Evolutionary conservation across 2,888 invertebrate genomes (phyloP).

Genomic region (Dryobotodes eremita): DNA sequence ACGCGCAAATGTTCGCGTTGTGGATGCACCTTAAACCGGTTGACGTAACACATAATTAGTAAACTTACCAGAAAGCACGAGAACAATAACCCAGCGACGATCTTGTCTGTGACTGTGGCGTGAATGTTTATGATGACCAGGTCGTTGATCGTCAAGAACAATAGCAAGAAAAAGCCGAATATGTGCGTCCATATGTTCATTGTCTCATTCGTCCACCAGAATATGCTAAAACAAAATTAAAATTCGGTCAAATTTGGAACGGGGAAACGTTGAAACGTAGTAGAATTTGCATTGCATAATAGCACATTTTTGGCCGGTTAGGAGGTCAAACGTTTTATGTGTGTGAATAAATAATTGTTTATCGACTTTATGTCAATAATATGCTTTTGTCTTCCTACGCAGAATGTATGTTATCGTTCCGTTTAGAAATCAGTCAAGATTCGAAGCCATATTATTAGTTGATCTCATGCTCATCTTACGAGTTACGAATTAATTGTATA

Average conservation of each 20-base stretch:
- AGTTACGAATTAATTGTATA: not conserved
- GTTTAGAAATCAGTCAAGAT: not conserved
- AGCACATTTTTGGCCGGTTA: slow-evolving; percentile 36
- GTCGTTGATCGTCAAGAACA: slow-evolving; percentile 96
- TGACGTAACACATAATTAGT: slow-evolving; percentile 31
- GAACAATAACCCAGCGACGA: slow-evolving; percentile 95
- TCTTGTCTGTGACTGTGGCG: slow-evolving; percentile 95
- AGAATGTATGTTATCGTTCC: too few species aligned
- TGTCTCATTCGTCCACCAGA: slow-evolving; percentile 99
- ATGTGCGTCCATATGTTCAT: slow-evolving; percentile 99
- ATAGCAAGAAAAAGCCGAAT: slow-evolving; percentile 95
- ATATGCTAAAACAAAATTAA: slow-evolving; percentile 92
- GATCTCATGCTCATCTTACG: not conserved
- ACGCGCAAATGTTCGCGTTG: not conserved
- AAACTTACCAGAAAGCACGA: slow-evolving; percentile 96
- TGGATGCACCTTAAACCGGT: slow-evolving; percentile 7
- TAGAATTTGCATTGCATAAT: slow-evolving; percentile 49
- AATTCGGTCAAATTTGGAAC: slow-evolving; percentile 44
- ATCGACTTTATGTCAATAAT: not conserved
- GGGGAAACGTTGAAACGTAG: slow-evolving; percentile 27
- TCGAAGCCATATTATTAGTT: not conserved
- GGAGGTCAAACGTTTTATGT: slow-evolving; percentile 38
- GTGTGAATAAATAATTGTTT: slow-evolving; percentile 20
- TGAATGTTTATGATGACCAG: slow-evolving; percentile 94
- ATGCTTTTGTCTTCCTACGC: not conserved